Evolutionary conservation across 2,888 invertebrate genomes (phyloP).

Genomic region (Tetranychus truncatus): DNA sequence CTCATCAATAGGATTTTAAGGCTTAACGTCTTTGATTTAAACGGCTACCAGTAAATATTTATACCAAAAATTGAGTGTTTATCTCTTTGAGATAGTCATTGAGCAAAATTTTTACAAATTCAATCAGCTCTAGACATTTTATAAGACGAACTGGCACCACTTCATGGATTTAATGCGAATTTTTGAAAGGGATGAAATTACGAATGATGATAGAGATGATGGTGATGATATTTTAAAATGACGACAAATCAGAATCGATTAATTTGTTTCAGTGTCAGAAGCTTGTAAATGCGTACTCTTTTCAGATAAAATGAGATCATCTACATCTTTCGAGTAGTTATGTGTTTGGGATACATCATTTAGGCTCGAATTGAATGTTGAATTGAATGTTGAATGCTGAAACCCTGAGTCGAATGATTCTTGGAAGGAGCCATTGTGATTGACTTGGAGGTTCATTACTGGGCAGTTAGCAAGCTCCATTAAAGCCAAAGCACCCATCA

Average conservation of each 20-base stretch:
- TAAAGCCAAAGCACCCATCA: constrained; percentile 44
- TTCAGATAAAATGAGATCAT: background rate
- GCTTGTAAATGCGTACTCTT: background rate
- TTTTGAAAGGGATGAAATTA: background rate
- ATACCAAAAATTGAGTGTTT: too few relatives aligned
- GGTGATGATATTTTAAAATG: background rate
- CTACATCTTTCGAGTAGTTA: background rate
- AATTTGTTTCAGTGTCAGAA: too few relatives aligned
- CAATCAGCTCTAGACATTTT: too few relatives aligned
- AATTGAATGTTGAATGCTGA: background rate
- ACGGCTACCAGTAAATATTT: too few relatives aligned
- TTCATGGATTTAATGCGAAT: background rate
- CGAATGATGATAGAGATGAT: background rate
- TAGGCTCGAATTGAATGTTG: background rate
- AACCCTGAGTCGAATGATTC: background rate
- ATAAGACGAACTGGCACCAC: too few relatives aligned
- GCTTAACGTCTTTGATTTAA: too few relatives aligned
- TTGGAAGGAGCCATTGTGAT: too few relatives aligned
- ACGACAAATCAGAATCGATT: background rate
- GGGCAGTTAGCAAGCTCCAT: constrained; percentile 39
- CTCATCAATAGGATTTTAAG: too few relatives aligned
- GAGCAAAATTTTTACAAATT: too few relatives aligned
- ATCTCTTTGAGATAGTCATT: too few relatives aligned
- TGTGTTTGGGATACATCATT: background rate
- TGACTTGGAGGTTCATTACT: background rate